Evolutionary conservation across 2,888 invertebrate species (phyloP).

Genomic region (Argyra leucocephala): DNA sequence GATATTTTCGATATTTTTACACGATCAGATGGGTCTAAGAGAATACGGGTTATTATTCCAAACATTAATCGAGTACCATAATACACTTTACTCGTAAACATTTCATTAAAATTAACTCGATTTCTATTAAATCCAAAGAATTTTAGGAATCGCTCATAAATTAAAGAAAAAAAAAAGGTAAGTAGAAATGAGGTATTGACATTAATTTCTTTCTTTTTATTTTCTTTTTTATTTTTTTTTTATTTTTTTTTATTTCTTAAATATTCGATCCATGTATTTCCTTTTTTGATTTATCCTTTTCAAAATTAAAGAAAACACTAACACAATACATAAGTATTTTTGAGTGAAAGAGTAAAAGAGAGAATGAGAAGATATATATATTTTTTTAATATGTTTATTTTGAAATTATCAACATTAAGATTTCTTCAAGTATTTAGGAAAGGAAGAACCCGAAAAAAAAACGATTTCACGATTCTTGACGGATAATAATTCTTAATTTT

Average conservation of each 20-base stretch:
- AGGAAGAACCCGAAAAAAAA: not conserved
- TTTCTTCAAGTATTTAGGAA: not conserved
- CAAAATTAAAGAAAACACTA: too few species aligned
- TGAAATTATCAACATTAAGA: not conserved
- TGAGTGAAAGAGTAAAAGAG: too few species aligned
- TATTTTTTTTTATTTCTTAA: not conserved
- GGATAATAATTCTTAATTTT: not conserved
- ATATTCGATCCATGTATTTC: constrained; percentile 1
- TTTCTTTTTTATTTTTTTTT: not conserved
- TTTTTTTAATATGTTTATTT: not conserved
- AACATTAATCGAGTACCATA: too few species aligned
- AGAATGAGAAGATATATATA: too few species aligned
- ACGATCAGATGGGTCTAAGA: too few species aligned
- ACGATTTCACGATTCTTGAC: not conserved
- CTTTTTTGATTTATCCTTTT: not conserved
- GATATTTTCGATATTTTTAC: too few species aligned
- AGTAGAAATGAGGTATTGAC: not conserved
- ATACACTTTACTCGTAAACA: too few species aligned
- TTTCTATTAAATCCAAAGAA: too few species aligned
- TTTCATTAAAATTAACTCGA: too few species aligned
- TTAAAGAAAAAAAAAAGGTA: not conserved
- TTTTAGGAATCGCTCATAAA: not conserved
- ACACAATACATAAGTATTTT: too few species aligned
- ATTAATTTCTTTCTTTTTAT: not conserved
- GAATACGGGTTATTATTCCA: too few species aligned